These are phyloP conservation scores for Chelonia mydas DNA, from an alignment of 2,797 vertebrate genomes.

Conservation along the genomic window DNA sequence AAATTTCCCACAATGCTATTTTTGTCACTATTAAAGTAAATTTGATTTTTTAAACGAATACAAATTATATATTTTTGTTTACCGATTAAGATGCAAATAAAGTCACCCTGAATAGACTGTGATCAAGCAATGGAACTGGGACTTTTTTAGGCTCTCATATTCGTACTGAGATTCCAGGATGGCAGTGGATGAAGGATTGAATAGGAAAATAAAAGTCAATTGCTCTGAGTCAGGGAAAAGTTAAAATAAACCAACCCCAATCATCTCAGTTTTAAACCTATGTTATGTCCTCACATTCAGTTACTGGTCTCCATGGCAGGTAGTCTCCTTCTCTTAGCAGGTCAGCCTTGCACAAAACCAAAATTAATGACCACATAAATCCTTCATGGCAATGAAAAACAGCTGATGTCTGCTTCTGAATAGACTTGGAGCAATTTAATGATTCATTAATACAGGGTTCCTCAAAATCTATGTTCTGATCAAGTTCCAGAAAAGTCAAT, in stretches of 20 bases:
- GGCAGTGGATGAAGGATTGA: neutral
- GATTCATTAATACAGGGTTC: neutral
- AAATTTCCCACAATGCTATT: neutral
- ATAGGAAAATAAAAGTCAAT: neutral
- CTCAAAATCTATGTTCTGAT: neutral
- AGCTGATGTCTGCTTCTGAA: neutral
- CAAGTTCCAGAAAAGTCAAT: neutral
- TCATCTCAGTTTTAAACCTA: neutral
- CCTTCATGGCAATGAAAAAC: neutral
- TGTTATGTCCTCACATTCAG: neutral
- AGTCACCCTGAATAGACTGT: neutral
- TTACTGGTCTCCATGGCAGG: neutral
- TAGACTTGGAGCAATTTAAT: neutral
- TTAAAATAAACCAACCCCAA: neutral
- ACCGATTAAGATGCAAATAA: neutral
- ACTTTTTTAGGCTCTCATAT: neutral
- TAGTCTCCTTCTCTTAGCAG: neutral
- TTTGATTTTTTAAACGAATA: neutral
- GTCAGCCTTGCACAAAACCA: neutral
- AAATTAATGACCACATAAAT: neutral
- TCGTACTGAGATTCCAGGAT: neutral
- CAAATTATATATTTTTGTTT: neutral
- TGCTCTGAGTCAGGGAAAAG: neutral
- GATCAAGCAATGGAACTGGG: neutral
- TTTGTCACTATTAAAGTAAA: neutral